These are phyloP conservation scores for Netelia fuscicornis DNA, from an alignment of 2,888 invertebrate genomes.

Conservation along the genomic window DNA sequence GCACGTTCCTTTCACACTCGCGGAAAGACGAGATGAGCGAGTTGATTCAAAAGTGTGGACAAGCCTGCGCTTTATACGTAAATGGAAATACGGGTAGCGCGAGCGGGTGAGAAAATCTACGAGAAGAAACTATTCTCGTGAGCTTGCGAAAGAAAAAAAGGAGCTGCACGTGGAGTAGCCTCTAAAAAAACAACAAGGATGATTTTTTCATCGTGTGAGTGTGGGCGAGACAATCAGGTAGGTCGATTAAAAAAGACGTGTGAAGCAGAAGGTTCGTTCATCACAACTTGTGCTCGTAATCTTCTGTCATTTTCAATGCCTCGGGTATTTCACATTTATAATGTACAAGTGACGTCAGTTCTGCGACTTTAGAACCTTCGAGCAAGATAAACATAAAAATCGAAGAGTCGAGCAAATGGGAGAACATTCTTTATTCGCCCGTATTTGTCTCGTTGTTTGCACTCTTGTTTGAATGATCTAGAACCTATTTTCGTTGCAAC, in stretches of 20 bases:
- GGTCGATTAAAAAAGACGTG: constrained; percentile 71
- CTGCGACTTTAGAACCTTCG: too few species aligned
- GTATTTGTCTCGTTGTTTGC: too few species aligned
- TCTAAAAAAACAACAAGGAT: constrained; percentile 29
- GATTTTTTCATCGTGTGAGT: constrained; percentile 2
- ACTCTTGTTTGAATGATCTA: too few species aligned
- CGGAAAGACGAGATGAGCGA: constrained; percentile 18
- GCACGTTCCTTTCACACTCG: background rate
- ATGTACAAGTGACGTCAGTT: background rate
- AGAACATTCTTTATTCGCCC: too few species aligned
- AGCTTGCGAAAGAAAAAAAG: background rate
- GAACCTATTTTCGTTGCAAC: too few species aligned
- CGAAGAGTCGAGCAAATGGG: too few species aligned
- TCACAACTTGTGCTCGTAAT: constrained; percentile 5
- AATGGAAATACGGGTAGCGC: constrained; percentile 55
- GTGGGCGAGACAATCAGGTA: constrained; percentile 36
- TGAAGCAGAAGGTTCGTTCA: background rate
- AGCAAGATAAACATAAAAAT: too few species aligned
- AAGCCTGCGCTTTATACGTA: constrained; percentile 12
- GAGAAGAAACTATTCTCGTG: constrained; percentile 28
- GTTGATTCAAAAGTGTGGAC: constrained; percentile 45
- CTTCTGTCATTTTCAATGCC: constrained; percentile 29
- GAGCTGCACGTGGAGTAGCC: background rate
- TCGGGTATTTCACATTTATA: background rate
- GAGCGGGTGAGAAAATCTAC: constrained; percentile 32